Evolutionary conservation across 2,888 invertebrate genomes (phyloP), one percentile per base, ranked within the genome.

Genomic region (Drosophila austrosaltans): DNA sequence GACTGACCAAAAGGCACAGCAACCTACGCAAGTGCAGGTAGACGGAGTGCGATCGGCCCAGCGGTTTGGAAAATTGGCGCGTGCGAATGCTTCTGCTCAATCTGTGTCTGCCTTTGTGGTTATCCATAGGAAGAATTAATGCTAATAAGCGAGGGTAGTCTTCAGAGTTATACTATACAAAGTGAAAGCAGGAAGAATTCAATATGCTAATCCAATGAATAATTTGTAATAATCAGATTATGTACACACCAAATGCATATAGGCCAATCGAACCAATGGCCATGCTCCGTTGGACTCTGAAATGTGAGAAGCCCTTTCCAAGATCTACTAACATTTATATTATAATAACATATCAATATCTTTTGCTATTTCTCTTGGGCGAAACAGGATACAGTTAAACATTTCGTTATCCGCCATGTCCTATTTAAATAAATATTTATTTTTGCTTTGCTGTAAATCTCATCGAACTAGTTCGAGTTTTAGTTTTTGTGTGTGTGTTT

Each of bases 21-120:
- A 63, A 60, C 75, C 75, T 75, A 75, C 75, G 76, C 76, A 72
- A 72, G 69, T 57, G 16, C 30, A 53, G 54, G 20, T 28, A 72
- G 36, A 4, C 20, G 56, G 39, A 30, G 48, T 53, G 62, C 65
- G 66, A 83, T 64, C 70, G 79, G 76, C 71, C 66, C 89, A 84
- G 88, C 75, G 83, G 78, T 53, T 71, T 75, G 84, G 89, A 89
- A 88, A 85, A 85, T 89, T 89, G 84, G 76, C 89, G 89, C 84
- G 88, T 84, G 89, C 87, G 75, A 78, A 66, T 72, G 68, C 75
- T 71, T 63, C 69, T 66, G 67, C 44, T 32, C 22, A 28, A 48
- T 40, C 30, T 42, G 20, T 16, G 22, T 30, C 42, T 44, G 44
- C 56, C 68, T 66, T 72, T 69, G 80, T 76, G 60, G 53, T 48